phyloP scores from a whole-genome alignment of 2,888 invertebrate genomes.

The Thumatha senex region DNA sequence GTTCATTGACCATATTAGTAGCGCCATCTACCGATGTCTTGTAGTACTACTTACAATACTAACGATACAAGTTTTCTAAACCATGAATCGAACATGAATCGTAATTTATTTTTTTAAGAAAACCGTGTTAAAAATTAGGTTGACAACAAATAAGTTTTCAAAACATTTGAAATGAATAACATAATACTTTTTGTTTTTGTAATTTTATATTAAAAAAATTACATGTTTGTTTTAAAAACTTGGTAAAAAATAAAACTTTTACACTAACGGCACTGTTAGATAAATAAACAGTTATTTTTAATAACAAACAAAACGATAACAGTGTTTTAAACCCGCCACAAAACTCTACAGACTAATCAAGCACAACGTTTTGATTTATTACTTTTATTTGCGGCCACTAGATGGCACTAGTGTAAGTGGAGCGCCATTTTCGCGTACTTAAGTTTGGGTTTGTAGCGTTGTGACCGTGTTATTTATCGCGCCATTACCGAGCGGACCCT shows the following conservation, averaged over 20 bases:
- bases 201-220: too few species aligned
- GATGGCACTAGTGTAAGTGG: constrained; percentile 72
- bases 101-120: too few species aligned
- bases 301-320: neutral
- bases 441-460: constrained; percentile 46
- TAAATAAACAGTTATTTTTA: too few species aligned
- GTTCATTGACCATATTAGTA: constrained; percentile 45
- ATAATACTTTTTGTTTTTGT: too few species aligned
- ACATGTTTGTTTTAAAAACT: too few species aligned
- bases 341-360: constrained; percentile 52
- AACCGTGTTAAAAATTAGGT: too few species aligned
- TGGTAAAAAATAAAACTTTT: too few species aligned
- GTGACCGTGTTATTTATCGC: constrained; percentile 82
- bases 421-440: constrained; percentile 71
- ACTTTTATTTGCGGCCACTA: constrained; percentile 57
- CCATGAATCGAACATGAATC: neutral
- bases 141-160: too few species aligned
- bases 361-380: constrained; percentile 56
- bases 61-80: neutral
- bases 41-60: neutral
- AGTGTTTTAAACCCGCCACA: constrained; percentile 14
- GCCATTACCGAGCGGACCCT: constrained; percentile 77
- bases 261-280: too few species aligned
- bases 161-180: too few species aligned
- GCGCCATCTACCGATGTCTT: constrained; percentile 43